Conservation (phyloP, 2,797 vertebrate species). For the Cyprinodon diabolis region DNA sequence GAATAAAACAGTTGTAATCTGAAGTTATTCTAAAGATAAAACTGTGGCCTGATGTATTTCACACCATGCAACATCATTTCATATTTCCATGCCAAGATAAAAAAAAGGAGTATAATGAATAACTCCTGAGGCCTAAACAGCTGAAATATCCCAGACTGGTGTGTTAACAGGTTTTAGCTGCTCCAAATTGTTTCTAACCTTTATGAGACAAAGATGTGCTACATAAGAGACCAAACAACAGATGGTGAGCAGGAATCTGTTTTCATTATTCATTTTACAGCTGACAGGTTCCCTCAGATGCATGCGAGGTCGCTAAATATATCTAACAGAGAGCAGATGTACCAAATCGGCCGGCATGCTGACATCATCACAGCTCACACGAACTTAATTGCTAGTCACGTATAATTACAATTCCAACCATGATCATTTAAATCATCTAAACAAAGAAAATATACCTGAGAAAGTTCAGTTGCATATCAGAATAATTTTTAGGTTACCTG, state of each 20-base stretch:
- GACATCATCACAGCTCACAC: constrained; percentile 25
- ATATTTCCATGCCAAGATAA: not conserved
- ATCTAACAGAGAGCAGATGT: constrained; percentile 25
- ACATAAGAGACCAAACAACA: constrained; percentile 45
- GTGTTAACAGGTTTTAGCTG: not conserved
- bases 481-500: constrained; percentile 11
- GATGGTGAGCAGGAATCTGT: constrained; percentile 53
- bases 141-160: not conserved
- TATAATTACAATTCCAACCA: constrained; percentile 10
- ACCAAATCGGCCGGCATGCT: constrained; percentile 45
- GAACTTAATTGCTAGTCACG: constrained; percentile 19
- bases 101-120: not conserved
- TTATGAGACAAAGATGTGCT: constrained; percentile 11
- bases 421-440: not conserved
- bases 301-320: constrained; percentile 53
- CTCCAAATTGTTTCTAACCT: constrained; percentile 11
- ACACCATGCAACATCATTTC: not conserved
- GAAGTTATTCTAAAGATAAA: not conserved
- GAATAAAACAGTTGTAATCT: not conserved
- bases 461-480: constrained; percentile 20
- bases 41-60: not conserved
- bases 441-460: constrained; percentile 60
- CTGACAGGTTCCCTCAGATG: constrained; percentile 41
- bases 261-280: constrained; percentile 59
- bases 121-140: not conserved